phyloP scores from a whole-genome alignment of 2,113 vertebrate genomes.

The Engystomops pustulosus region DNA sequence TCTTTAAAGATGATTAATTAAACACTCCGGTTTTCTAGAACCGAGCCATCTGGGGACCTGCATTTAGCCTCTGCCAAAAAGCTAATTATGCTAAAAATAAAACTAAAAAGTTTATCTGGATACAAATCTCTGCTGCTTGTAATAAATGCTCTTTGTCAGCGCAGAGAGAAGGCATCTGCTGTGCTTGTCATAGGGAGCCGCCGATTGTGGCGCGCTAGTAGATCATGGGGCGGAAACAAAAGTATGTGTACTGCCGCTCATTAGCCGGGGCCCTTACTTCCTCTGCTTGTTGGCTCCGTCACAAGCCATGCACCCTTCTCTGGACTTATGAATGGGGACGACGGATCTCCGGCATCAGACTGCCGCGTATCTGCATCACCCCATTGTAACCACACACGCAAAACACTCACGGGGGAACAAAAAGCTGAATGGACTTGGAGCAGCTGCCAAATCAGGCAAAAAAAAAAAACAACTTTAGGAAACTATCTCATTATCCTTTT shows the following conservation, averaged over 20 bases:
- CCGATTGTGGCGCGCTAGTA: background rate
- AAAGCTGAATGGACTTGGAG: conserved; percentile 76
- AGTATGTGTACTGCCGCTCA: conserved; percentile 59
- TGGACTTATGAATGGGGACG: conserved; percentile 68
- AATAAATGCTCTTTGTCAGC: conserved; percentile 63
- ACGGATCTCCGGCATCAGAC: conserved; percentile 73
- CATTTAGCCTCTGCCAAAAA: conserved; percentile 45
- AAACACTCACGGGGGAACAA: conserved; percentile 77
- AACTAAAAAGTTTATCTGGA: conserved; percentile 43
- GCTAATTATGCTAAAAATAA: conserved; percentile 57
- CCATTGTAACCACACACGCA: conserved; percentile 79
- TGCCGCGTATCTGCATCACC: conserved; percentile 70
- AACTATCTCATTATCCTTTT: conserved; percentile 81
- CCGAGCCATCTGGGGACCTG: conserved; percentile 49
- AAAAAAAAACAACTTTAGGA: conserved; percentile 78
- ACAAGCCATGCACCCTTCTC: conserved; percentile 64
- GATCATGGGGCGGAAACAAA: conserved; percentile 54
- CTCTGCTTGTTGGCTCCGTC: conserved; percentile 63
- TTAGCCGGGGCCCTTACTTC: conserved; percentile 68
- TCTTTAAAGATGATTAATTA: conserved; percentile 29
- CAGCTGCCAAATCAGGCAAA: conserved; percentile 79
- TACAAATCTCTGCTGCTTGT: background rate
- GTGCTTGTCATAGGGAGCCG: conserved; percentile 53
- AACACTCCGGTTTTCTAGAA: conserved; percentile 27
- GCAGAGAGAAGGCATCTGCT: conserved; percentile 65